Base-by-base conservation (phyloP, 64 coral and sea anemone species). In the Platygyra sinensis region DNA sequence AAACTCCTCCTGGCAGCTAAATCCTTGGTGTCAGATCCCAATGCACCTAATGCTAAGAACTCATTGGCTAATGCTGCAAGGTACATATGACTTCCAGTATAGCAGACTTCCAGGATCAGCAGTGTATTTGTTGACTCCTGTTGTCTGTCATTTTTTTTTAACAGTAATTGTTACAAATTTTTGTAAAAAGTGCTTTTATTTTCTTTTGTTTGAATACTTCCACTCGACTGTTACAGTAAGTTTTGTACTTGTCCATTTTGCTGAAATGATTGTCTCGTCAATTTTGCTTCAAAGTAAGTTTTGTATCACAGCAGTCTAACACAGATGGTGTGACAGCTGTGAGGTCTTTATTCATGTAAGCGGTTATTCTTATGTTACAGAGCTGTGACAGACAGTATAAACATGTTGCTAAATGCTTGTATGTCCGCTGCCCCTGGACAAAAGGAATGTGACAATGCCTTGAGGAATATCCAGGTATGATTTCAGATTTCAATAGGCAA, bases 1-100 rank as follows among this genome's bases (percentile, higher is more conserved):
- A 99, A 99, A 86, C 91, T 99, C 10, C 86, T 99, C 17, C 69
- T 99, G 46, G 97, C 97, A 86, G 94, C 97, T 0, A 95, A 96
- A 33, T 99, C 97, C 49, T 61, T 99, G 31, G 97, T 95, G 30
- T 86, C 97, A 10, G 97, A 99, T 94, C 97, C 97, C 3, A 99
- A 96, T 79, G 97, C 97, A 80, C 97, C 97, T n/a, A 99, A 99
- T 86, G 94, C 97, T 12, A 99, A 99, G 85, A 99, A 99, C 29
- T 74, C 91, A 24, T 60, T 99, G 59, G 94, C 97, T 16, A 95
- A 90, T 79, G 97, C 97, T 67, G 97, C 97, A 64, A 91, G 97
- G 97, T 99, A n/a, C 7, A 69, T 69, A 24, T 10, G 25, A 69
- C 54, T 57, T 57, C 10, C 54, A 57, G 54, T 46, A 5, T 46